Evolutionary conservation across 2,113 vertebrate species (phyloP), one percentile per base, ranked within the genome.

Genomic region (Oenanthe melanoleuca): DNA sequence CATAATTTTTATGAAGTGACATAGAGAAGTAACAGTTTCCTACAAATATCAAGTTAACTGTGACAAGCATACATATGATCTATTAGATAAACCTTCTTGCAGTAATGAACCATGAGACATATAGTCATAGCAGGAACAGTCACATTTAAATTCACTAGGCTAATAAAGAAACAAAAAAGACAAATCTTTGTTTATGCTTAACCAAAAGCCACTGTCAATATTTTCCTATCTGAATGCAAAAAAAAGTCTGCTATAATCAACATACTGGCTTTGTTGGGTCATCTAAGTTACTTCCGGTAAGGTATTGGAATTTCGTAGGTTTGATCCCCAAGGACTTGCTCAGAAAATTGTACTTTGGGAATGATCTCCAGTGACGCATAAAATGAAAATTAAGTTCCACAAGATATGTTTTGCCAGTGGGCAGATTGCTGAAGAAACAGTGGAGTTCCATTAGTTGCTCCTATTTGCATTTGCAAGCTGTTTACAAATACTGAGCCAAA

Each of bases 401-500:
- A 94, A 87, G 80, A 64, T 79, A 88, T 50, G 31, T 60, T 91
- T 97, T 97, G 86, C 64, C 44, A 86, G 37, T 47, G 55, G 64
- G 56, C 82, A 95, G 73, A 93, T 34, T 92, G 83, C 28, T 90
- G 91, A 96, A 92, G 83, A 89, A 95, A 96, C 95, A 73, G 72
- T 50, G 6, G 40, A 89, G 38, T 69, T 92, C 38, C 50, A 64
- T 95, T 95, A 92, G 38, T 52, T 83, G 64, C 47, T 15, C 7
- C 94, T 97, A 93, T 95, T 96, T 93, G 60, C 80, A 72, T 95
- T 97, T 97, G 91, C 82, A 96, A 97, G 91, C 94, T 47, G 47
- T 23, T 47, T 47, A 47, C 22, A 47, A 47, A 95, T 34, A 92
- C 42, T 28, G 24, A 56, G 60, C 70, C 9, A 42, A 88, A 89